Percentiles rank a stretch among this genome's conserved stretches.
These are phyloP conservation scores for Solea senegalensis DNA, from an alignment of 2,113 vertebrate species.

Conservation along the genomic window DNA sequence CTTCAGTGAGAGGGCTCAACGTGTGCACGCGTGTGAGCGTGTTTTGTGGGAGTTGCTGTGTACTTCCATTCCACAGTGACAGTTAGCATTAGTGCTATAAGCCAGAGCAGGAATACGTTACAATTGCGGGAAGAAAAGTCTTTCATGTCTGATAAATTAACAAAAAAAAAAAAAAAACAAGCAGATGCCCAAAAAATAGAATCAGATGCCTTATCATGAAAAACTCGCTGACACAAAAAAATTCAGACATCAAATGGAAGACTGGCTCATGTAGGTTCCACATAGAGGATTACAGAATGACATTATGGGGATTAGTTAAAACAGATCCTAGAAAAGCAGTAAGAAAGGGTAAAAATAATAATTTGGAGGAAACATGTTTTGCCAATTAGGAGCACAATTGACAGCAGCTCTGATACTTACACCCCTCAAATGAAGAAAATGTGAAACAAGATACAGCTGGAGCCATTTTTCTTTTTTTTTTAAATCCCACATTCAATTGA, in stretches of 20 bases:
- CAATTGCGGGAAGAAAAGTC: conserved; percentile 56
- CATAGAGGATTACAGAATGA: conserved; percentile 19
- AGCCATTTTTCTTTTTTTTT: neutral
- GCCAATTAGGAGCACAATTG: conserved; percentile 54
- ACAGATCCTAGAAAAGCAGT: neutral
- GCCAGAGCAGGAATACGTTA: conserved; percentile 69
- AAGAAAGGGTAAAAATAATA: conserved; percentile 3
- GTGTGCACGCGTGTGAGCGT: conserved; percentile 7
- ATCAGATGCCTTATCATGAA: conserved; percentile 46
- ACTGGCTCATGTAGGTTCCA: conserved; percentile 42
- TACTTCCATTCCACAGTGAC: neutral
- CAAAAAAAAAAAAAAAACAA: conserved; percentile 53
- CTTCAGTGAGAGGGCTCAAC: conserved; percentile 45
- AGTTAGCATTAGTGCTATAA: conserved; percentile 54
- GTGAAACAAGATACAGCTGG: too few relatives aligned
- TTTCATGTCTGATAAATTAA: conserved; percentile 77
- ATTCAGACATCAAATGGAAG: conserved; percentile 37
- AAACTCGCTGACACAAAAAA: conserved; percentile 47
- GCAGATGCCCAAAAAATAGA: conserved; percentile 60
- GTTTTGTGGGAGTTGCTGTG: neutral
- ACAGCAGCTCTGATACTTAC: conserved; percentile 29
- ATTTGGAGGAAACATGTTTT: conserved; percentile 32
- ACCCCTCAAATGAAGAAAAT: conserved; percentile 17
- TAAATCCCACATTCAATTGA: neutral
- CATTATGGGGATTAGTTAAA: conserved; percentile 36